Evolutionary conservation across 2,888 invertebrate genomes (phyloP).

Genomic region (Thyatira batis): DNA sequence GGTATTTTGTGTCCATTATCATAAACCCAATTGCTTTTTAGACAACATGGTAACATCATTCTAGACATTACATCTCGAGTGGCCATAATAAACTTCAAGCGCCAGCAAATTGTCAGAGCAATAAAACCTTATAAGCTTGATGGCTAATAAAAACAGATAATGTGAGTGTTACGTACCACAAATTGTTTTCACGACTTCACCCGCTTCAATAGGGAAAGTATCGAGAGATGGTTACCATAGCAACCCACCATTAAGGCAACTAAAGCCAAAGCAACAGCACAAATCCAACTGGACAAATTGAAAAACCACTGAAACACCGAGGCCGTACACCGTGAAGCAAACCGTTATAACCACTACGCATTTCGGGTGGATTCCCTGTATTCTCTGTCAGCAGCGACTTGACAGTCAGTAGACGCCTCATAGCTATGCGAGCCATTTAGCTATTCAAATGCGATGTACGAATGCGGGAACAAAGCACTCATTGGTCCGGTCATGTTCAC

Average conservation of each 20-base stretch:
- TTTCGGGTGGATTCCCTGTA: constrained; percentile 36
- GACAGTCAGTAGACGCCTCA: too few species aligned
- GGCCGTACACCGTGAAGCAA: constrained; percentile 13
- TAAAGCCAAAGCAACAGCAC: constrained; percentile 28
- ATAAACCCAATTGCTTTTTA: not conserved
- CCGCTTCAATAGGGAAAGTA: not conserved
- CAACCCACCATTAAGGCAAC: constrained; percentile 16
- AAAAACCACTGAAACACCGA: constrained; percentile 42
- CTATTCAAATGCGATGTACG: too few species aligned
- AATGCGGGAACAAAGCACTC: too few species aligned
- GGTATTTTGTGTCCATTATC: too few species aligned
- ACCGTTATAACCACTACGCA: constrained; percentile 35
- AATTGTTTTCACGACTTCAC: constrained; percentile 1
- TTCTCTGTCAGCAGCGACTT: too few species aligned
- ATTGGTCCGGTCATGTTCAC: too few species aligned
- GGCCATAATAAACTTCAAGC: constrained; percentile 2
- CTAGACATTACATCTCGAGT: not conserved
- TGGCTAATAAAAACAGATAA: constrained; percentile 2
- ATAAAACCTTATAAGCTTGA: not conserved
- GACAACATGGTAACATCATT: not conserved
- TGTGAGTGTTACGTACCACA: not conserved
- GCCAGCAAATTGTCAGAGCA: constrained; percentile 1
- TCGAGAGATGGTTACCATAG: constrained; percentile 12
- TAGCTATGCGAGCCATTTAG: too few species aligned
- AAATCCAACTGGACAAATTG: constrained; percentile 45